Evolutionary conservation across 2,888 invertebrate genomes (phyloP), one percentile per base, ranked within the genome.

Genomic region (Leistus spinibarbis): DNA sequence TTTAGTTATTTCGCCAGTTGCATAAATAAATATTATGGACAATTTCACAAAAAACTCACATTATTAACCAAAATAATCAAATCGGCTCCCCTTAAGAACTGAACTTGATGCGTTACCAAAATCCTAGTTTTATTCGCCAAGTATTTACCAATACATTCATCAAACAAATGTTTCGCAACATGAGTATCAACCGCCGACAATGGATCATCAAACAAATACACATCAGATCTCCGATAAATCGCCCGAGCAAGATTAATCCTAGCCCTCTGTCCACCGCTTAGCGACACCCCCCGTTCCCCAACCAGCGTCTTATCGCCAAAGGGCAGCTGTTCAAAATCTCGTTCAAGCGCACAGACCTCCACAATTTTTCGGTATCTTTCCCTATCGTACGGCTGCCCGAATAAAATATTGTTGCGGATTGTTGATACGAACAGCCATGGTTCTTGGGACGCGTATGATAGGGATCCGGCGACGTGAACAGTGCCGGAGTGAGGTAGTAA

Each of bases 101-200:
- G 95, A 22, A 95, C 85, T 82, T 96, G 95, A 84, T 96, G 95
- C 0, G 96, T 96, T 76, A 95, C 93, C 9, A 96, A 88, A 77
- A 95, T 89, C 23, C 93, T 87, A 1, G 93, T 92, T 81, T 92
- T 90, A 76, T 90, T 86, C 13, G 86, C 85, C 76, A 89, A 80
- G 69, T 86, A 86, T 1, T 87, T 86, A 63, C 83, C 85, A 73
- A 94, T 91, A 70, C 93, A 94, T 83, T 92, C 89, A 66, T 93
- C 90, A 81, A 94, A 94, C 3, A 95, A 85, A 82, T 92, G 91
- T 76, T 90, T 89, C 0, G 92, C 91, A n/a, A 95, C 94, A 76
- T 91, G 90, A 0, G 92, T 88, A 83, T 95, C 95, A 0, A 95
- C 94, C 0, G 94, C 94, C 76, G 92, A 92, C 1, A 95, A 84